These are phyloP conservation scores for Aselliscus stoliczkanus DNA, from an alignment of 2,797 vertebrate species.

Conservation along the genomic window DNA sequence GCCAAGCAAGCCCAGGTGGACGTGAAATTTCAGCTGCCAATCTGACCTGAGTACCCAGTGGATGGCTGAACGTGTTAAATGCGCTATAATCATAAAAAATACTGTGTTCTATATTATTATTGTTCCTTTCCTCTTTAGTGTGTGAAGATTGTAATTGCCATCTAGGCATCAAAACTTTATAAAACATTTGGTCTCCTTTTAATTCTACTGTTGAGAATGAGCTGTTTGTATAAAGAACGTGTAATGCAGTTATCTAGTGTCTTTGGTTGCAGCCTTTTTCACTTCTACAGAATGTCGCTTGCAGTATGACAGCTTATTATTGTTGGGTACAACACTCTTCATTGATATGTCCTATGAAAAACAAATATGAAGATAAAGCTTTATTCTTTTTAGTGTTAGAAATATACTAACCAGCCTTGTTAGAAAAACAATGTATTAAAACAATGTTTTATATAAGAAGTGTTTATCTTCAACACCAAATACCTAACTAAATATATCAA, in stretches of 20 bases:
- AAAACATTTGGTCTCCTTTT: slow-evolving; percentile 69
- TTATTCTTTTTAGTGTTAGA: slow-evolving; percentile 76
- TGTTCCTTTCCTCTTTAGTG: slow-evolving; percentile 58
- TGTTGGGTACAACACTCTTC: slow-evolving; percentile 73
- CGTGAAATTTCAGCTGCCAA: slow-evolving; percentile 98
- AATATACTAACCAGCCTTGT: slow-evolving; percentile 65
- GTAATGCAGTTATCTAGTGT: slow-evolving; percentile 61
- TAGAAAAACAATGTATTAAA: slow-evolving; percentile 69
- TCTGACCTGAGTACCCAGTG: slow-evolving; percentile 81
- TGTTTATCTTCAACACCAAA: slow-evolving; percentile 75
- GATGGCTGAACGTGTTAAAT: slow-evolving; percentile 55
- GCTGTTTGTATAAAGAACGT: slow-evolving; percentile 67
- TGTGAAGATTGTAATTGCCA: slow-evolving; percentile 74
- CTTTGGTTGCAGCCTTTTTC: slow-evolving; percentile 68
- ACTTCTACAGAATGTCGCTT: slow-evolving; percentile 75
- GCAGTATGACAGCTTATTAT: slow-evolving; percentile 63
- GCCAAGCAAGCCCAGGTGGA: slow-evolving; percentile 97
- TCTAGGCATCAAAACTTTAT: slow-evolving; percentile 63
- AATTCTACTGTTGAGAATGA: slow-evolving; percentile 69
- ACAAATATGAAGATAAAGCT: slow-evolving; percentile 72
- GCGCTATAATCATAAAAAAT: slow-evolving; percentile 72
- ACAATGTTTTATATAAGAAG: slow-evolving; percentile 77
- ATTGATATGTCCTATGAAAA: slow-evolving; percentile 76
- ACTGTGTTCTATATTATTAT: slow-evolving; percentile 77
- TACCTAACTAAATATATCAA: slow-evolving; percentile 59